Evolutionary conservation across 2,888 invertebrate genomes (phyloP).

Genomic region (Acholoe squamosa): DNA sequence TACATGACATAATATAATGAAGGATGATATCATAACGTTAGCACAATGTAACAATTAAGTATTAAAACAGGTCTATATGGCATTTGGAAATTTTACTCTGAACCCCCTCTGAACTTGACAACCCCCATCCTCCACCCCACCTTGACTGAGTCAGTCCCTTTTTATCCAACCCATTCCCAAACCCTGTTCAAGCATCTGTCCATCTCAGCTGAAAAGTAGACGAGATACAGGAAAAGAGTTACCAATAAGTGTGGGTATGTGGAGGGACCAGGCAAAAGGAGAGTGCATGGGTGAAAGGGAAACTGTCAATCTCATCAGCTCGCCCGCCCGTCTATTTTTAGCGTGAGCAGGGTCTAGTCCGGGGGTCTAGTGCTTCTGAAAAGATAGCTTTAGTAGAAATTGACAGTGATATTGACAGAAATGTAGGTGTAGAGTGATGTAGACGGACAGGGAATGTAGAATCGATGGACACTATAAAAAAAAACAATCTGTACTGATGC

Average conservation of each 20-base stretch:
- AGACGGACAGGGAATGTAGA: too few species aligned
- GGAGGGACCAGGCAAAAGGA: not conserved
- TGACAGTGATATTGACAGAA: too few species aligned
- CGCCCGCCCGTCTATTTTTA: conserved; percentile 21
- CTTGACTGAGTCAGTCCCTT: not conserved
- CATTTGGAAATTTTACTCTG: too few species aligned
- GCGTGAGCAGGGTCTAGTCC: too few species aligned
- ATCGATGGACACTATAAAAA: too few species aligned
- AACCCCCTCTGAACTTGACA: not conserved
- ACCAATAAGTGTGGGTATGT: not conserved
- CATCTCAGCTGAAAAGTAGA: not conserved
- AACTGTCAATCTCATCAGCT: conserved; percentile 20
- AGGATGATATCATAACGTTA: too few species aligned
- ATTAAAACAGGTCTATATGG: too few species aligned
- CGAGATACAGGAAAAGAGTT: too few species aligned
- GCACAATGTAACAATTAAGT: too few species aligned
- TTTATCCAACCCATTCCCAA: not conserved
- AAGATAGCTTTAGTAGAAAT: not conserved
- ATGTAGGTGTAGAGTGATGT: too few species aligned
- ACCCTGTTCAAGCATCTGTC: not conserved
- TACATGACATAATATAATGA: too few species aligned
- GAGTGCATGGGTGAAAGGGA: not conserved
- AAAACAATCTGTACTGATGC: too few species aligned
- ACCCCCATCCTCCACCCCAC: not conserved
- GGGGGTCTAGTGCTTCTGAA: not conserved